phyloP scores from a whole-genome alignment of 1,140 invertebrate species.

The Battus philenor region DNA sequence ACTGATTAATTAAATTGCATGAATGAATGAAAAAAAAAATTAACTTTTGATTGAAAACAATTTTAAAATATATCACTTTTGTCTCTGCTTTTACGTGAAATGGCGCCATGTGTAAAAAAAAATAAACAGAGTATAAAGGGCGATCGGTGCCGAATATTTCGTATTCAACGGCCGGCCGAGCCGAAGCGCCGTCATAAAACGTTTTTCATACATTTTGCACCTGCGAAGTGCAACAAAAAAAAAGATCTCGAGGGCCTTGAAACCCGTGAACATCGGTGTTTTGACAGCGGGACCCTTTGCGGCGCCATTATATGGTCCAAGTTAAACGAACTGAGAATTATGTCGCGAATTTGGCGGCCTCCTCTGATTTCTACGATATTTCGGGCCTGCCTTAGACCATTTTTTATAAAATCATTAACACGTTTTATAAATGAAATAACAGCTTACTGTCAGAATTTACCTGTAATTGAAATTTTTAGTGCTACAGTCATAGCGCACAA shows the following conservation, averaged over 20 bases:
- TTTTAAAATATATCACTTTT: slow-evolving; percentile 9
- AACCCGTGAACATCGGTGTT: slow-evolving; percentile 28
- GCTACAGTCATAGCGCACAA: no score
- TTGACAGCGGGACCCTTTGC: slow-evolving; percentile 50
- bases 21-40: no score
- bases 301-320: slow-evolving; percentile 23
- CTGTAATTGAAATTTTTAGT: no score
- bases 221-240: slow-evolving; percentile 43
- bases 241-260: slow-evolving; percentile 18
- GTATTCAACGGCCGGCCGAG: slow-evolving; percentile 22
- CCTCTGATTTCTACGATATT: slow-evolving; percentile 18
- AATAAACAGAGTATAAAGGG: slow-evolving; percentile 21
- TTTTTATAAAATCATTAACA: no score
- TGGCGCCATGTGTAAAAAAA: slow-evolving; percentile 28
- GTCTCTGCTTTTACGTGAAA: slow-evolving; percentile 21
- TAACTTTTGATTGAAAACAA: slow-evolving; percentile 5
- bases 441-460: no score
- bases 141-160: slow-evolving; percentile 18
- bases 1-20: no score
- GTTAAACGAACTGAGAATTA: slow-evolving; percentile 24
- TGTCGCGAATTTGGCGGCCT: slow-evolving; percentile 17
- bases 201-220: slow-evolving; percentile 40
- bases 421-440: no score
- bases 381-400: no score
- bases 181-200: slow-evolving; percentile 50